These are phyloP conservation scores for Pachypanchax playfairii DNA, from an alignment of 2,113 vertebrate genomes.

Conservation along the genomic window DNA sequence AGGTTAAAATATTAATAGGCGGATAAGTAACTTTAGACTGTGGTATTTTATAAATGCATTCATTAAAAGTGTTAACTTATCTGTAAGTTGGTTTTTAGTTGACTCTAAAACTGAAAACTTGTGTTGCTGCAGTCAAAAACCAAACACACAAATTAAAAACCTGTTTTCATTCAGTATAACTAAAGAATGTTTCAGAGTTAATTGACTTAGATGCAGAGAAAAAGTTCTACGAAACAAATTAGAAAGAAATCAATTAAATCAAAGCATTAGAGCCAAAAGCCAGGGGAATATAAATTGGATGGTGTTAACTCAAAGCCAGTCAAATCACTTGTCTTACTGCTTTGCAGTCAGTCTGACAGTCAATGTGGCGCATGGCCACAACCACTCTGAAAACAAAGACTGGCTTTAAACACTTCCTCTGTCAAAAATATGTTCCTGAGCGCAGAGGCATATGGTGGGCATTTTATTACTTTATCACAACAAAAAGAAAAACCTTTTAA, in stretches of 20 bases:
- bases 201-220: constrained; percentile 4
- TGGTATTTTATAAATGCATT: constrained; percentile 34
- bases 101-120: constrained; percentile 7
- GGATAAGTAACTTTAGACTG: constrained; percentile 47
- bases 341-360: background rate
- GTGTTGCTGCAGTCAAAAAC: constrained; percentile 2
- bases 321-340: background rate
- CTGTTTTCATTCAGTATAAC: background rate
- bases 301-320: background rate
- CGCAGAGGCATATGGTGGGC: background rate
- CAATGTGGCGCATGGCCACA: background rate
- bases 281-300: background rate
- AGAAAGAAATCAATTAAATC: background rate
- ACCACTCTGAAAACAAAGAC: background rate
- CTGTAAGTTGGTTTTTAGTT: background rate
- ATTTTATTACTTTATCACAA: no score
- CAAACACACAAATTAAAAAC: background rate
- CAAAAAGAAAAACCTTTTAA: no score
- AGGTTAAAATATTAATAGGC: constrained; percentile 51
- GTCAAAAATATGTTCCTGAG: background rate
- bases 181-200: background rate
- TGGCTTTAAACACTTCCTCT: background rate
- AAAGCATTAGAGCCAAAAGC: background rate
- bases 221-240: constrained; percentile 8
- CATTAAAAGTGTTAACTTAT: background rate